Conservation (phyloP, 2,797 vertebrate genomes). For the Microcaecilia unicolor region DNA sequence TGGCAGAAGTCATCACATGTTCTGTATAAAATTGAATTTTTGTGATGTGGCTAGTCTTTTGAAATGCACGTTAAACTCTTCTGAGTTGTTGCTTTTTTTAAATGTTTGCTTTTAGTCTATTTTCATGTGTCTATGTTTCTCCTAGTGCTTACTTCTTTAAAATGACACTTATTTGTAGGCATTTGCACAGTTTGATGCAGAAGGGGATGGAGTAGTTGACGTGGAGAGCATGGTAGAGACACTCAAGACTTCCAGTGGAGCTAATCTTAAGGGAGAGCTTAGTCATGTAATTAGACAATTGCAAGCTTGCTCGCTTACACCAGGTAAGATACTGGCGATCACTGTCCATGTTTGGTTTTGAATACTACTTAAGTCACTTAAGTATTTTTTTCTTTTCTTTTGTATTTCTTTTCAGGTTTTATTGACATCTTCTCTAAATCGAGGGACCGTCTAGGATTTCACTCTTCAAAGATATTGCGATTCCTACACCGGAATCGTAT, state of each 20-base stretch:
- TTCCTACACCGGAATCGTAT: constrained; percentile 91
- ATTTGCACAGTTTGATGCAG: constrained; percentile 91
- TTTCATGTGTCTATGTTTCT: not conserved
- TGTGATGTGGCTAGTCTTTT: not conserved
- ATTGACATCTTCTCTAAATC: constrained; percentile 94
- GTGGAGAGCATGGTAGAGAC: constrained; percentile 86
- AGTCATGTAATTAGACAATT: constrained; percentile 91
- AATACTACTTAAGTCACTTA: too few relatives aligned
- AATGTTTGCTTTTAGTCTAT: not conserved
- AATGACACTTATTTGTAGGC: constrained; percentile 51
- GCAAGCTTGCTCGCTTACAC: constrained; percentile 91
- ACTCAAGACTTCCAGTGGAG: constrained; percentile 88
- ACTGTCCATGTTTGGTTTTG: too few relatives aligned
- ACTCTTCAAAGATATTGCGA: constrained; percentile 83
- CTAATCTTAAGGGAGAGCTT: constrained; percentile 89
- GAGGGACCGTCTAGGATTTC: constrained; percentile 75
- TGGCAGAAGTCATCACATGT: not conserved
- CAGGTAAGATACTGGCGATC: constrained; percentile 59
- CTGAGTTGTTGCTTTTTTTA: not conserved
- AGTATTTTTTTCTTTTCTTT: too few relatives aligned
- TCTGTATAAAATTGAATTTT: not conserved
- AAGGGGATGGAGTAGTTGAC: constrained; percentile 88
- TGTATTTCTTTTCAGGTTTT: constrained; percentile 79
- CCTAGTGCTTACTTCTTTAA: not conserved
- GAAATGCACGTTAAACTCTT: too few relatives aligned